Base-by-base conservation (phyloP, 92 coral and sea anemone species). In the Muricea muricata region DNA sequence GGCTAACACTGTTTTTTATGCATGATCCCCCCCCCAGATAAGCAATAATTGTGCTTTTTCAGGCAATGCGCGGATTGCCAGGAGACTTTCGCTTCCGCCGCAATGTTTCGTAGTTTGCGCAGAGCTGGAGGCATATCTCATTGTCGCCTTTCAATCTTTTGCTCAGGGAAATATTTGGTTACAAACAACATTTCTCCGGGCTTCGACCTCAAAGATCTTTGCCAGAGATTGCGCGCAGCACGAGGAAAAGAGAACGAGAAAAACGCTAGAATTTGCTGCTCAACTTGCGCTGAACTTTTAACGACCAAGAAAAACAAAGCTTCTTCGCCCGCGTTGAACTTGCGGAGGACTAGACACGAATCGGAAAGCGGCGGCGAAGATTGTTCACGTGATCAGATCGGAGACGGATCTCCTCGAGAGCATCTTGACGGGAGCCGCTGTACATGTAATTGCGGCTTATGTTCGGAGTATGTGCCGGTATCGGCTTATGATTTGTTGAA, bases 341-440 rank as follows among this genome's bases (percentile, higher is more conserved):
- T 60, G 34, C 23, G 68, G 26, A 60, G 68, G 9, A 29, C 68
- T 21, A 60, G 61, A 25, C 9, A 34, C 1, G 9, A 13, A 32
- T n/a, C 84, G 60, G 33, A 35, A 7, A 60, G n/a, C n/a, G n/a
- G 12, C 14, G 1, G 20, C 25, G 47, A 30, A 41, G 52, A 46
- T n/a, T 24, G 23, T 68, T 69, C 25, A 14, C 42, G 47, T 31
- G 89, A 68, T 65, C 25, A 75, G 37, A 13, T 56, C 46, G 89
- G 56, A 50, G 30, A 11, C 32, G 75, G 26, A 24, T 7, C 26
- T 28, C 47, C 65, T 31, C 76, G 45, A 45, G 81, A 83, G 33
- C 99, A 96, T 79, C 81, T 96, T 33, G 99, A 96, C 46, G 99
- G 98, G 9, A 90, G 92, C 41, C 74, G 78, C 54, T 96, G 99